These are phyloP conservation scores for Stramonita haemastoma DNA, from an alignment of 2,888 invertebrate genomes.

Conservation along the genomic window DNA sequence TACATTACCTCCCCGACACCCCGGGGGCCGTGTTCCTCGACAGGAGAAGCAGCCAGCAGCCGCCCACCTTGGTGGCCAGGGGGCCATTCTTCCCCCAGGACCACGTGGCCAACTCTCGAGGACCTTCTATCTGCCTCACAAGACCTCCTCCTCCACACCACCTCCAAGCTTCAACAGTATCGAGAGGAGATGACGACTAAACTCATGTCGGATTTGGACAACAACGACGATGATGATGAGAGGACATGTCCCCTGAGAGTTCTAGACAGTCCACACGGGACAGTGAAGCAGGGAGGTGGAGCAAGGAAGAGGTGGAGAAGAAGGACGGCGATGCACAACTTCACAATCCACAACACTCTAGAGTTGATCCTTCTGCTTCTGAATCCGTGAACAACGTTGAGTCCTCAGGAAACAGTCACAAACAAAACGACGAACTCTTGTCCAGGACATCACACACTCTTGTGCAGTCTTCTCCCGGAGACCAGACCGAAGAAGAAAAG, in stretches of 20 bases:
- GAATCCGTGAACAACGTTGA: background rate
- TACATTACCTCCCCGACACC: background rate
- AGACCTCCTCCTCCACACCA: background rate
- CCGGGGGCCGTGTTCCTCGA: background rate
- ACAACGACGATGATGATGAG: conserved; percentile 54
- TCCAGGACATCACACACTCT: background rate
- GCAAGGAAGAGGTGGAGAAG: background rate
- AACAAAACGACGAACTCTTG: background rate
- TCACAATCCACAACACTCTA: background rate
- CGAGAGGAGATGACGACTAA: conserved; percentile 35
- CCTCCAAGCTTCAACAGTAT: background rate
- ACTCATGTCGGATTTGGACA: conserved; percentile 44
- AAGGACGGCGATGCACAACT: background rate
- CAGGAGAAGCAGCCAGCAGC: background rate
- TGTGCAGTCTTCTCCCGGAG: background rate
- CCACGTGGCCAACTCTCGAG: conserved; percentile 30
- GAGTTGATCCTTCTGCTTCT: background rate
- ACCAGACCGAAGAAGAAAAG: background rate
- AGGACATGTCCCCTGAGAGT: conserved; percentile 50
- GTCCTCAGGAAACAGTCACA: background rate
- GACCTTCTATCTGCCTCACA: conserved; percentile 38
- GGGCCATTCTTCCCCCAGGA: background rate
- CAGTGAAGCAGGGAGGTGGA: background rate
- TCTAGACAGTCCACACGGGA: conserved; percentile 42
- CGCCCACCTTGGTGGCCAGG: background rate